Percentiles rank a stretch among this genome's conserved stretches.
phyloP scores from a whole-genome alignment of 2,888 invertebrate genomes.

The Phlogophora meticulosa region DNA sequence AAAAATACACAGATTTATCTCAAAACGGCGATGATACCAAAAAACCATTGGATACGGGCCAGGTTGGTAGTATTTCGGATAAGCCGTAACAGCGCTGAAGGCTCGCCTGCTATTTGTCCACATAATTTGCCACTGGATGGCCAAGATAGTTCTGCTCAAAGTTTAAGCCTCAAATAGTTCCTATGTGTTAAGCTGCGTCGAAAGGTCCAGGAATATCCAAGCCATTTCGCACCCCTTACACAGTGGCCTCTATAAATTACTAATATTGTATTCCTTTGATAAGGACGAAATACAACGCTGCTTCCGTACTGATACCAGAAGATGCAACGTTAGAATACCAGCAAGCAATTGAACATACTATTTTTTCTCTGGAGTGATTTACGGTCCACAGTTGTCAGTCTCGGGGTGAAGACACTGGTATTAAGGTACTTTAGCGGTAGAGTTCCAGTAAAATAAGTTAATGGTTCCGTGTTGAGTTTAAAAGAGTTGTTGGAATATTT shows the following conservation, averaged over 20 bases:
- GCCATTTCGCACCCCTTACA: constrained; percentile 57
- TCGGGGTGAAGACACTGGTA: constrained; percentile 54
- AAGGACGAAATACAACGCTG: constrained; percentile 44
- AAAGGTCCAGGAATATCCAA: constrained; percentile 56
- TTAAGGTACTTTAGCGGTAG: constrained; percentile 43
- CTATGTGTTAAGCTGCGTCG: constrained; percentile 65
- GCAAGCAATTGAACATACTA: constrained; percentile 32
- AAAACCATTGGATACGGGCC: constrained; percentile 56
- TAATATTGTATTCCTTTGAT: constrained; percentile 25
- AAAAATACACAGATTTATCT: constrained; percentile 56
- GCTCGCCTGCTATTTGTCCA: constrained; percentile 68
- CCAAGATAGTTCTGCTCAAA: constrained; percentile 69
- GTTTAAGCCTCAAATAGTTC: constrained; percentile 68
- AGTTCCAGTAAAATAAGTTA: constrained; percentile 59
- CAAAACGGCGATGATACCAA: constrained; percentile 33
- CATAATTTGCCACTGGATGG: constrained; percentile 71
- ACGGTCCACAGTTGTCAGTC: constrained; percentile 34
- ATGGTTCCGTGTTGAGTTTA: constrained; percentile 60
- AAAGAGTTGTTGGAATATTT: constrained; percentile 57
- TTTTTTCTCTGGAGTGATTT: constrained; percentile 31
- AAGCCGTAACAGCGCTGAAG: constrained; percentile 59
- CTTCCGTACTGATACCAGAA: background rate
- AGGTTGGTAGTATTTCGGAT: constrained; percentile 47
- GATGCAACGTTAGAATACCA: constrained; percentile 10
- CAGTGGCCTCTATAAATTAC: constrained; percentile 34